Evolutionary conservation across 2,113 vertebrate species (phyloP), one percentile per base, ranked within the genome.

Genomic region (Tupaia chinensis): DNA sequence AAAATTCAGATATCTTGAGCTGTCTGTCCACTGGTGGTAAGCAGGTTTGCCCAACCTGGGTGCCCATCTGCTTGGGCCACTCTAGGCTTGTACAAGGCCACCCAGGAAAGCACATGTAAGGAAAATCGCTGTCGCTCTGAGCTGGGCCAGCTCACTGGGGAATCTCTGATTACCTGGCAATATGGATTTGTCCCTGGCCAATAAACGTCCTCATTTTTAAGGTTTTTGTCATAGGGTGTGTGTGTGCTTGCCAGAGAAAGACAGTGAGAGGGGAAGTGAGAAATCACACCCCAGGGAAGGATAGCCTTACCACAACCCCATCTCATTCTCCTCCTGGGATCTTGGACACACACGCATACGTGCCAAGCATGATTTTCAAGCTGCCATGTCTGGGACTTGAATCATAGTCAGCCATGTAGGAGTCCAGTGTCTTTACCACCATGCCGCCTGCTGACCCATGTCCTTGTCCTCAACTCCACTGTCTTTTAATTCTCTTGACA

Each of bases 401-500:
- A 44, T 44, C 44, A 44, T 44, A 44, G 44, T 44, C 44, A 44
- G 44, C 44, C 44, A 44, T 44, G 44, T 44, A 5, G 44, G 44
- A 44, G 44, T 44, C 44, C 44, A 44, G 5, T 44, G 44, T 44
- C 44, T 44, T 44, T 44, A 44, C 44, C 44, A 44, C 44, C 44
- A 44, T 44, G 44, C 44, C 44, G 5, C 44, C 44, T 44, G 44
- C 44, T 44, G 44, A 5, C 44, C 44, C 44, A 44, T 44, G 44
- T 44, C 44, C 44, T 44, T 44, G 58, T 78, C 60, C 91, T 87
- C 74, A 69, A 92, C 32, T 87, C 92, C 0, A 58, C n/a, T 70
- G 44, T 73, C 78, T 70, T 95, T 98, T 87, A 93, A 92, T 94
- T 44, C 74, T 86, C 91, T 95, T 86, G 92, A 95, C 85, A 87